Evolutionary conservation across 2,888 invertebrate species (phyloP), one percentile per base, ranked within the genome.

Genomic region (Hedya salicella): DNA sequence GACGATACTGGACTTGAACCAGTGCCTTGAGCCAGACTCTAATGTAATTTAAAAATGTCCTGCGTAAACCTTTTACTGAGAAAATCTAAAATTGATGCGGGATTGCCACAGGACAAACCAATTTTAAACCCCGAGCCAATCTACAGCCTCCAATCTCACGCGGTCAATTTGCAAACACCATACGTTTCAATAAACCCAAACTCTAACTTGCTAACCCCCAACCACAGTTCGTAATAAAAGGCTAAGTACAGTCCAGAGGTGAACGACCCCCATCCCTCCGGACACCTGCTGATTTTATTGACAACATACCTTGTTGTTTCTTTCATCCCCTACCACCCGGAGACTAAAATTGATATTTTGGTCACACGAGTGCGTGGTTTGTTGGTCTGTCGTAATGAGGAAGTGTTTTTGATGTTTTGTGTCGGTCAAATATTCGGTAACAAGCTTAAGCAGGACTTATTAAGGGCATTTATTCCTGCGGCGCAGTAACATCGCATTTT

Each of bases 221-320:
- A 74, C 73, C 74, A 69, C 72, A 69, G 74, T 71, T 66, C 67
- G 72, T 75, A 76, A 80, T 80, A 80, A 78, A 77, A 75, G 74
- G 74, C 75, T 80, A 80, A 67, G 60, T 61, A 68, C 60, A 68
- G 68, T 50, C 53, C 76, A 68, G 76, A 82, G 89, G 86, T 88
- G 83, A 86, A 85, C 79, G 88, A 87, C 88, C 88, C 77, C 77
- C 69, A 62, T 68, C 79, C 88, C 88, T 79, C 70, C 75, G 86
- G 89, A 88, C 87, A 86, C 87, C 88, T 87, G 84, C 87, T 86
- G 88, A 88, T 90, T 90, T 89, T 88, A 88, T 88, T 89, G 91
- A 90, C 91, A 91, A 87, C 86, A 82, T 68, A 75, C 72, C 80
- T 78, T 80, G 80, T 79, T 82, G 83, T 87, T 89, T 83, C 87